These are phyloP conservation scores for Rhinolophus ferrumequinum DNA, from an alignment of 2,113 vertebrate genomes.

Conservation along the genomic window DNA sequence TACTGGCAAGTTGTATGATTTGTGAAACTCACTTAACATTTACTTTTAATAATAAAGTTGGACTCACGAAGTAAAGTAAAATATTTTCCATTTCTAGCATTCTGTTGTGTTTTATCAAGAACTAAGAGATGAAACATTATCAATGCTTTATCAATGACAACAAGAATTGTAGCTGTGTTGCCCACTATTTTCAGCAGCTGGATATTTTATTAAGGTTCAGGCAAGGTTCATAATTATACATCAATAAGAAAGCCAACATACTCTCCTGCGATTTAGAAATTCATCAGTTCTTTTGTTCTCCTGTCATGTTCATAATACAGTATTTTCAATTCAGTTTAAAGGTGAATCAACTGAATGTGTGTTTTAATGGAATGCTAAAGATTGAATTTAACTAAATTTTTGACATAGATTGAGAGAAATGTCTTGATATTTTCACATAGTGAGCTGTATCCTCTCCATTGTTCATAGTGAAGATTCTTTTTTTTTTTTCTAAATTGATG, in stretches of 20 bases:
- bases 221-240: not conserved
- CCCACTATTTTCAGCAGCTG: not conserved
- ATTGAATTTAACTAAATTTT: not conserved
- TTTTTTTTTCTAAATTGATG: slow-evolving; percentile 54
- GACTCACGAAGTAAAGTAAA: not conserved
- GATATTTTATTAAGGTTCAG: not conserved
- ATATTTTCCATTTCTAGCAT: not conserved
- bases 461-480: slow-evolving; percentile 20
- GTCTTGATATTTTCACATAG: not conserved
- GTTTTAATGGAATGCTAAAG: not conserved
- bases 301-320: not conserved
- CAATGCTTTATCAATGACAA: not conserved
- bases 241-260: not conserved
- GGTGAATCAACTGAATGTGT: not conserved
- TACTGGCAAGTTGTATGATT: not conserved
- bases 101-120: not conserved
- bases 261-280: not conserved
- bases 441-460: slow-evolving; percentile 42
- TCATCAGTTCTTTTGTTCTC: not conserved
- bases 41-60: not conserved
- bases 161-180: not conserved
- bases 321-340: not conserved
- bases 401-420: not conserved
- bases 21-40: not conserved
- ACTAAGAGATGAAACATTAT: not conserved